Conservation (phyloP, 2,113 vertebrate species). For the Struthidea cinerea region DNA sequence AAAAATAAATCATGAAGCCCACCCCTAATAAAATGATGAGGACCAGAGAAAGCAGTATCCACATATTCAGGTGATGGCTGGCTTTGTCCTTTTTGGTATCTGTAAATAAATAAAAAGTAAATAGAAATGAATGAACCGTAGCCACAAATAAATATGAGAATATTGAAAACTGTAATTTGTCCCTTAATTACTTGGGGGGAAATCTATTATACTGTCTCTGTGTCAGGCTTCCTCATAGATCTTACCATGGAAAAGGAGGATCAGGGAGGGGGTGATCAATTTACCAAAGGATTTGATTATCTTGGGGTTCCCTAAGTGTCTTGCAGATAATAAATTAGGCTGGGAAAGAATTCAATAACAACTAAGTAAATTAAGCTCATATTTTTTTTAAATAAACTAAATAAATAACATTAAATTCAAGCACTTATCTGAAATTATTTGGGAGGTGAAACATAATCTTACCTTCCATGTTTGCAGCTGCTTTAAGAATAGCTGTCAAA, state of each 20-base stretch:
- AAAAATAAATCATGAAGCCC: not conserved
- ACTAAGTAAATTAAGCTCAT: not conserved
- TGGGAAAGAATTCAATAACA: not conserved
- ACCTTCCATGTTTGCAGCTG: constrained; percentile 59
- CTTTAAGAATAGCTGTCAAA: constrained; percentile 74
- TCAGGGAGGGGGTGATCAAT: not conserved
- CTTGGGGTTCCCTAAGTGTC: not conserved
- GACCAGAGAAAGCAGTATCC: not conserved
- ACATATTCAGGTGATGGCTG: not conserved
- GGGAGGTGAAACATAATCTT: constrained; percentile 16
- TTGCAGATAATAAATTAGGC: not conserved
- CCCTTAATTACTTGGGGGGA: not conserved
- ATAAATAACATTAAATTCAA: not conserved
- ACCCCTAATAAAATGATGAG: not conserved
- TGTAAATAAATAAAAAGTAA: constrained; percentile 1
- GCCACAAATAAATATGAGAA: not conserved
- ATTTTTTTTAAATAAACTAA: too few species aligned
- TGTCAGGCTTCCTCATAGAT: not conserved
- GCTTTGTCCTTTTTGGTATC: not conserved
- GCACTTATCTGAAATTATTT: not conserved
- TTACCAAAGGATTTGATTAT: not conserved
- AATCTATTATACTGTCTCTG: not conserved
- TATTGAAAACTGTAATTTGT: not conserved
- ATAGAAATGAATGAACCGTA: not conserved
- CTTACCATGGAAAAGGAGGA: not conserved